These are phyloP conservation scores for Phrixothrix hirtus DNA, from an alignment of 2,888 invertebrate species.

Conservation along the genomic window DNA sequence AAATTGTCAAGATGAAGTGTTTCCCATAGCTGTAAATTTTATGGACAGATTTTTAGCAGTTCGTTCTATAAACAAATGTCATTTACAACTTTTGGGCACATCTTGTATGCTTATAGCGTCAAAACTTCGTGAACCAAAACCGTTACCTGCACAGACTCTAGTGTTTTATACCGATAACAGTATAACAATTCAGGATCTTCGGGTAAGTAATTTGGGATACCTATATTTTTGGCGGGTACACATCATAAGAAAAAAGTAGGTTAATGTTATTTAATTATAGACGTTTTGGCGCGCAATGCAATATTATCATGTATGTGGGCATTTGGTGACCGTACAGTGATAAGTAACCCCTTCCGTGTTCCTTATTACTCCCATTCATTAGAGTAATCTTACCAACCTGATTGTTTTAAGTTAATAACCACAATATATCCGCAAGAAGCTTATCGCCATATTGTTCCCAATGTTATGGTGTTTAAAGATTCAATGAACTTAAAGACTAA, in stretches of 20 bases:
- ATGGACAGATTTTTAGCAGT: constrained; percentile 91
- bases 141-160: constrained; percentile 77
- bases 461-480: constrained; percentile 26
- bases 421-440: constrained; percentile 29
- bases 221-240: too few relatives aligned
- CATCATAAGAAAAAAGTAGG: too few relatives aligned
- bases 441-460: constrained; percentile 30
- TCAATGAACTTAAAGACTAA: constrained; percentile 29
- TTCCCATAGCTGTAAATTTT: constrained; percentile 88
- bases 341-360: constrained; percentile 33
- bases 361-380: constrained; percentile 33
- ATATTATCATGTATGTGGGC: constrained; percentile 29
- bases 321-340: constrained; percentile 29
- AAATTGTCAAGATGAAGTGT: constrained; percentile 91
- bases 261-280: too few relatives aligned
- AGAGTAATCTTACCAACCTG: constrained; percentile 29
- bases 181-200: constrained; percentile 81
- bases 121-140: constrained; percentile 86
- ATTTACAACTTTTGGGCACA: constrained; percentile 90
- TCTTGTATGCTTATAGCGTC: constrained; percentile 91
- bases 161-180: constrained; percentile 94
- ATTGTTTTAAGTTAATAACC: constrained; percentile 33
- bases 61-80: constrained; percentile 79
- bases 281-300: constrained; percentile 29
- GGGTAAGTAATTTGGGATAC: too few relatives aligned